phyloP scores from a whole-genome alignment of 2,888 invertebrate species.

The Tineola bisselliella region DNA sequence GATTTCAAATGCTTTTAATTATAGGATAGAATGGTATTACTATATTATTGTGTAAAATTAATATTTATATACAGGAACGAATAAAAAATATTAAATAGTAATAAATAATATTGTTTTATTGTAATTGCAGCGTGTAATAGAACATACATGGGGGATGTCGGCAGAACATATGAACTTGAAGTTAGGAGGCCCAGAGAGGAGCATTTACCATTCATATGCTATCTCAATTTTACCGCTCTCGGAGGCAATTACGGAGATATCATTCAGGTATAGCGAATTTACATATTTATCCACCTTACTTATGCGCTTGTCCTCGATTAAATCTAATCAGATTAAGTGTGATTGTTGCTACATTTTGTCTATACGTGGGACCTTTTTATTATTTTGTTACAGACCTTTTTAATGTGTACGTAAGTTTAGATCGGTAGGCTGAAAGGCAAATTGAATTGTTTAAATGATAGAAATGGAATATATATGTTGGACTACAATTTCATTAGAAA shows the following conservation, averaged over 20 bases:
- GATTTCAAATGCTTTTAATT: no score
- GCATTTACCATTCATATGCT: slow-evolving; percentile 81
- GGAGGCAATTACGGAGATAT: slow-evolving; percentile 82
- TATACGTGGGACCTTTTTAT: neutral
- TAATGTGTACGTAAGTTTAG: neutral
- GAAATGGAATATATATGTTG: no score
- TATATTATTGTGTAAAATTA: no score
- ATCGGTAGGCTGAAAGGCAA: no score
- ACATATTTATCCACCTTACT: slow-evolving; percentile 8
- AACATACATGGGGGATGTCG: slow-evolving; percentile 84
- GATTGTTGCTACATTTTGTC: neutral
- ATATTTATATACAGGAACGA: no score
- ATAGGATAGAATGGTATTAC: no score
- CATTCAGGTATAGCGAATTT: slow-evolving; percentile 70
- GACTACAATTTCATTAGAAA: no score
- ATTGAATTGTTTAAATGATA: no score
- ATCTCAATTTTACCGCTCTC: slow-evolving; percentile 84
- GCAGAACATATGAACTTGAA: slow-evolving; percentile 81
- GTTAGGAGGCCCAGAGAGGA: slow-evolving; percentile 78
- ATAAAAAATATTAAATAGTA: no score
- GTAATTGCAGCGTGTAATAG: slow-evolving; percentile 80
- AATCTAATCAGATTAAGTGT: neutral
- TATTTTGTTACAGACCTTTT: neutral
- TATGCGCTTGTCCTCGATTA: neutral
- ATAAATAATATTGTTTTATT: slow-evolving; percentile 7